Conservation (phyloP, 2,113 vertebrate species). For the Rostratula benghalensis region DNA sequence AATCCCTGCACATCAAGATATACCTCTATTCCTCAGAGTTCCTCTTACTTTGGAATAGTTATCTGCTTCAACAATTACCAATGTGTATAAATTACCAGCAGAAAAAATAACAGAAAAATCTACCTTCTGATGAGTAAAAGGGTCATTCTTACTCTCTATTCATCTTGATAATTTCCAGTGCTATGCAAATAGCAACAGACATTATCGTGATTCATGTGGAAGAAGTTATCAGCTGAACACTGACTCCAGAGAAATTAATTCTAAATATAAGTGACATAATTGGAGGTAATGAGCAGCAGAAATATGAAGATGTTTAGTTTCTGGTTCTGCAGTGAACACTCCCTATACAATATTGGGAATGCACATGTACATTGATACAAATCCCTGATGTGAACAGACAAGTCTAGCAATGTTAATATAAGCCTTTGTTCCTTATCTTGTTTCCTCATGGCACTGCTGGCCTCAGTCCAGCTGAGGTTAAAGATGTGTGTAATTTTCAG, state of each 20-base stretch:
- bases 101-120: neutral
- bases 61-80: conserved; percentile 22
- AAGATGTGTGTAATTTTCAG: neutral
- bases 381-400: neutral
- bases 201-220: conserved; percentile 37
- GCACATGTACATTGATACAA: neutral
- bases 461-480: neutral
- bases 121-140: conserved; percentile 8
- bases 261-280: conserved; percentile 20
- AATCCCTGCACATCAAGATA: neutral
- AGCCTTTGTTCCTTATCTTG: neutral
- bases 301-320: neutral
- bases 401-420: neutral
- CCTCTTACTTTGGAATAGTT: conserved; percentile 2
- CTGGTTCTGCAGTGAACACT: neutral
- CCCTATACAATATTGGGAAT: neutral
- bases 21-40: neutral
- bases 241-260: conserved; percentile 32
- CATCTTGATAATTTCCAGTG: conserved; percentile 28
- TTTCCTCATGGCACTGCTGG: neutral
- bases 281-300: neutral
- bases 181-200: conserved; percentile 41
- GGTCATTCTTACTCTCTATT: conserved; percentile 20
- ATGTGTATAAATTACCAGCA: neutral
- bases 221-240: conserved; percentile 24